phyloP scores from a whole-genome alignment of 2,797 vertebrate species.

The Sebastes vulpes region DNA sequence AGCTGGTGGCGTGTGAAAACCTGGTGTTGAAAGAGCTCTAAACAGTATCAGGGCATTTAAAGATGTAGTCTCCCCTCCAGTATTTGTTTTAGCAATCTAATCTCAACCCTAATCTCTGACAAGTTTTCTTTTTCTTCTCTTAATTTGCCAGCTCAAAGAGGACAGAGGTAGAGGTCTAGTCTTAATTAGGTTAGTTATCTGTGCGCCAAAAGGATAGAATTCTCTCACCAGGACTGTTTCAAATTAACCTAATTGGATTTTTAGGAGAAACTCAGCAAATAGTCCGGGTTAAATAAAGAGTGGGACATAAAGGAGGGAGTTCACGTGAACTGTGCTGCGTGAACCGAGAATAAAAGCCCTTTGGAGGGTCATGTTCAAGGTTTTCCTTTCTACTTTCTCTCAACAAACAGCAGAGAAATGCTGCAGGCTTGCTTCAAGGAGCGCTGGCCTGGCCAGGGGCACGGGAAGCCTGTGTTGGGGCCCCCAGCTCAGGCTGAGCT shows the following conservation, averaged over 20 bases:
- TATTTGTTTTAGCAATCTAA: constrained; percentile 84
- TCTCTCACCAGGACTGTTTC: constrained; percentile 82
- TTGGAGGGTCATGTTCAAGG: constrained; percentile 80
- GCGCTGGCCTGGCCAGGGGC: constrained; percentile 53
- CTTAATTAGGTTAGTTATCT: constrained; percentile 89
- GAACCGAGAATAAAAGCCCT: constrained; percentile 69
- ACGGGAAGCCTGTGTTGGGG: constrained; percentile 38
- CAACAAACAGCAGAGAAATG: constrained; percentile 73
- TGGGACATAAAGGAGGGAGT: constrained; percentile 62
- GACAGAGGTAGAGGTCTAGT: constrained; percentile 75
- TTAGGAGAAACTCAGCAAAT: constrained; percentile 81
- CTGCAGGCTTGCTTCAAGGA: constrained; percentile 65
- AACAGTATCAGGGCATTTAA: constrained; percentile 70
- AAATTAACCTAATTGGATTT: constrained; percentile 88
- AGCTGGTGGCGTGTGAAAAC: constrained; percentile 35
- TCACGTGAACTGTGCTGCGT: constrained; percentile 54
- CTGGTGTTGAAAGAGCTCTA: constrained; percentile 47
- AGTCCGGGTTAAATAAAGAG: constrained; percentile 81
- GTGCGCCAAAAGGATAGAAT: constrained; percentile 80
- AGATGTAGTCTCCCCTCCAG: constrained; percentile 56
- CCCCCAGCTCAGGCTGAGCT: constrained; percentile 37
- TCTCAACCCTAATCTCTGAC: constrained; percentile 80
- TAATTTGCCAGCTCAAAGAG: constrained; percentile 80
- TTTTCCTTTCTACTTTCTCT: constrained; percentile 67
- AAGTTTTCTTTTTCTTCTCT: constrained; percentile 78